A percentile compares a stretch with the other conserved stretches of the same genome.
These are phyloP conservation scores for Hypsopygia costalis DNA, from an alignment of 2,888 invertebrate species.

Conservation along the genomic window DNA sequence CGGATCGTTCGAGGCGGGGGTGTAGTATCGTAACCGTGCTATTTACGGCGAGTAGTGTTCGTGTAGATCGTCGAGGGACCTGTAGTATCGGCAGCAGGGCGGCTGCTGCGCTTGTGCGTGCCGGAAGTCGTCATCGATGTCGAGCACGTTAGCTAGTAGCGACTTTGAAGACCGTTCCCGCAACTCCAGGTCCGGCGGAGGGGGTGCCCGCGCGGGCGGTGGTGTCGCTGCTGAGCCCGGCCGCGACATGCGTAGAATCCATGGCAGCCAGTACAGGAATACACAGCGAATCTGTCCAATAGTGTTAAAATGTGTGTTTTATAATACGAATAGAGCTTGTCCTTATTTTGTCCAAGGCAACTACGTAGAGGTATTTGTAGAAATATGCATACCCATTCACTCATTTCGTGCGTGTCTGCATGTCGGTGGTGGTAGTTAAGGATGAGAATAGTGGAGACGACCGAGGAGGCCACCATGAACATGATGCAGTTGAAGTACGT, in stretches of 20 bases:
- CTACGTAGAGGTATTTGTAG: no score
- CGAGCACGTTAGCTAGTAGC: conserved; percentile 96
- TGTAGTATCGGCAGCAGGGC: conserved; percentile 88
- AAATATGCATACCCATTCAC: conserved; percentile 90
- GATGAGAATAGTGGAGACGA: conserved; percentile 98
- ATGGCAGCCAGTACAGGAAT: conserved; percentile 98
- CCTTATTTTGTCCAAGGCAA: no score
- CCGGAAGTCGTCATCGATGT: conserved; percentile 97
- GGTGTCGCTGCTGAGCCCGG: conserved; percentile 82
- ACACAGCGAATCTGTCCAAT: conserved; percentile 88
- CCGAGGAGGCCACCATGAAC: conserved; percentile 99
- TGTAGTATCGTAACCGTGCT: conserved; percentile 76
- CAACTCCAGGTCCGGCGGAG: conserved; percentile 92
- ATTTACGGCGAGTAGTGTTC: conserved; percentile 81
- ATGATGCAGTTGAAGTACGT: conserved; percentile 99
- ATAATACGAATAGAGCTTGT: no score
- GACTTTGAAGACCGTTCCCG: conserved; percentile 96
- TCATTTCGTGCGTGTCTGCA: conserved; percentile 98
- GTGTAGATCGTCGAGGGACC: conserved; percentile 84
- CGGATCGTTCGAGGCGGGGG: conserved; percentile 74
- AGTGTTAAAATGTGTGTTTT: no score
- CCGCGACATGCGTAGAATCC: conserved; percentile 95
- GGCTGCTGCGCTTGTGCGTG: conserved; percentile 88
- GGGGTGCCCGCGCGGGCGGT: conserved; percentile 85
- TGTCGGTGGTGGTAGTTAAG: conserved; percentile 99